Evolutionary conservation across 2,113 vertebrate species (phyloP).

Genomic region (Phalacrocorax pelagicus): DNA sequence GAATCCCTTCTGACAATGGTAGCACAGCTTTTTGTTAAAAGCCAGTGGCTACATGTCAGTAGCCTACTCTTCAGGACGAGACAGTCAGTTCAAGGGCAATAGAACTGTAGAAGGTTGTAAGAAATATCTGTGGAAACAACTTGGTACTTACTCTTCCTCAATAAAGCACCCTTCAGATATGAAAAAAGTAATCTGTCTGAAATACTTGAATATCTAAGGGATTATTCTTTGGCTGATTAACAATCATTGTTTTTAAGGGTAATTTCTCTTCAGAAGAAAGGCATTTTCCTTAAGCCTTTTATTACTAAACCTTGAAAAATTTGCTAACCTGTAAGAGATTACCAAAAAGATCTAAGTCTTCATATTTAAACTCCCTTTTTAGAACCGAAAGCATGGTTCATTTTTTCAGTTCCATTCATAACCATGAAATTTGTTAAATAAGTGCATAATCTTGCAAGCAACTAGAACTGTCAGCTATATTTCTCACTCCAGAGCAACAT

Average conservation of each 20-base stretch:
- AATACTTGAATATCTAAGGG: background rate
- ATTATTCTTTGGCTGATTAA: background rate
- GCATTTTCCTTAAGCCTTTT: background rate
- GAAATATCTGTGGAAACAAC: background rate
- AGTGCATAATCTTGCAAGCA: background rate
- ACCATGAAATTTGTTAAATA: background rate
- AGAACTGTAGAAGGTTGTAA: background rate
- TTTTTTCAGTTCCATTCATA: slow-evolving; percentile 1
- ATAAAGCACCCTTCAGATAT: background rate
- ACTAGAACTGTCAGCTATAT: background rate
- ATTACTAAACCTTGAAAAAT: background rate
- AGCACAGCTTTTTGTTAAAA: slow-evolving; percentile 3
- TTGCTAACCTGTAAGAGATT: background rate
- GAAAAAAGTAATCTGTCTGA: background rate
- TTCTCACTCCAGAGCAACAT: background rate
- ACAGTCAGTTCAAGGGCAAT: background rate
- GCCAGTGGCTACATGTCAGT: background rate
- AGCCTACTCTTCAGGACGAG: background rate
- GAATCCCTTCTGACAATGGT: background rate
- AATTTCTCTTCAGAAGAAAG: background rate
- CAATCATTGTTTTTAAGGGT: background rate
- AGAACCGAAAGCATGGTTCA: background rate
- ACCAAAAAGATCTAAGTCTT: background rate
- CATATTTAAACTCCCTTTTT: background rate
- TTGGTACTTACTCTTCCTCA: background rate